These are phyloP conservation scores for Ellobius talpinus DNA, from an alignment of 2,113 vertebrate genomes.

Conservation along the genomic window DNA sequence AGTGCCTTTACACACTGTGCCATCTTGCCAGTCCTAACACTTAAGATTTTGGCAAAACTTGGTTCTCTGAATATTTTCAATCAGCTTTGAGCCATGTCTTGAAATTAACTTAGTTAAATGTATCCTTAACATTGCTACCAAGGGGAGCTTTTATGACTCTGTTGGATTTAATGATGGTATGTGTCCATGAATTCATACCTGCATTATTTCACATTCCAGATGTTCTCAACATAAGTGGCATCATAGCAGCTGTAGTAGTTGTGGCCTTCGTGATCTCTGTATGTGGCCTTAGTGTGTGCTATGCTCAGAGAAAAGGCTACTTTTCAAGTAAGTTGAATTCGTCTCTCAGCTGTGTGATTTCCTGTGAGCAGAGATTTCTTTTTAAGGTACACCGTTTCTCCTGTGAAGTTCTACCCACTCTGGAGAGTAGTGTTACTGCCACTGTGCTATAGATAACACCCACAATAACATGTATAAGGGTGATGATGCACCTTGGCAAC, in stretches of 20 bases:
- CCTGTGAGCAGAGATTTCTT: neutral
- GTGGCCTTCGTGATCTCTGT: conserved; percentile 88
- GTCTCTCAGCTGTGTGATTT: neutral
- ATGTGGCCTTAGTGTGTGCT: conserved; percentile 92
- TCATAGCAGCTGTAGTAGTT: conserved; percentile 89
- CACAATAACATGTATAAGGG: neutral
- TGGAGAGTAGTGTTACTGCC: conserved; percentile 22
- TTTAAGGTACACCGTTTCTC: neutral
- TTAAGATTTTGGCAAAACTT: neutral
- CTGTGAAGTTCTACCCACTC: neutral
- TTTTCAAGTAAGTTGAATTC: conserved; percentile 83
- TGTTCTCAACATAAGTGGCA: conserved; percentile 90
- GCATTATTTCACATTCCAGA: conserved; percentile 87
- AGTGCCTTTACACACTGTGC: neutral
- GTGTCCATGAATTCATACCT: neutral
- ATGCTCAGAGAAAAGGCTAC: conserved; percentile 92
- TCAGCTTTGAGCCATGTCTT: neutral
- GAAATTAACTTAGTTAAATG: neutral
- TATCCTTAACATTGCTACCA: neutral
- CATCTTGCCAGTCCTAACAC: neutral
- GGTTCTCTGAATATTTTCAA: conserved; percentile 41
- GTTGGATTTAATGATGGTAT: neutral
- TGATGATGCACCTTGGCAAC: neutral
- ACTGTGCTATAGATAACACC: neutral
- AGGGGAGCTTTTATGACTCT: neutral